Evolutionary conservation across 2,113 vertebrate species (phyloP), one percentile per base, ranked within the genome.

Genomic region (Candoia aspera): DNA sequence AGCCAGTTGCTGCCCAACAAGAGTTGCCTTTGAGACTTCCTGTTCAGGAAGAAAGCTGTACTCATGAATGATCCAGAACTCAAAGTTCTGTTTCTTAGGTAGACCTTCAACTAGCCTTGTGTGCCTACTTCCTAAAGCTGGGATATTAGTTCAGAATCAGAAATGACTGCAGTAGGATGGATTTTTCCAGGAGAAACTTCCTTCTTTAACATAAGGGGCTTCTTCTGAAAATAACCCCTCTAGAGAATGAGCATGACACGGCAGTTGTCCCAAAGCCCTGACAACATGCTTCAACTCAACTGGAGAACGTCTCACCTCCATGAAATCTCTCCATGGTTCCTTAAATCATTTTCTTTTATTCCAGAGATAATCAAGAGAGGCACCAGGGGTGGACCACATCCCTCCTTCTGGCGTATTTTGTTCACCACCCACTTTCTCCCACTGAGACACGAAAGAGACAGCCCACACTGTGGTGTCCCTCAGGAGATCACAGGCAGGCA

Each of bases 381-480:
- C 37, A 29, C 93, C 21, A 55, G n/a, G 86, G 87, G 58, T 89
- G 73, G 91, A 21, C 46, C 92, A 2, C 73, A 73, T 58, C 5
- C 0, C 46, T 46, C 87, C 73, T 90, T 83, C 91, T 21, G 0
- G 2, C 19, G 89, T 29, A 37, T 15, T 23, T 91, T 9, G 19
- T 42, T 55, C 10, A 21, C 23, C 26, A 89, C 89, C 90, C 60
- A 86, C 84, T 37, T 84, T 57, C 87, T 23, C 57, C 84, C 6
- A 1, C 85, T 9, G 62, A 12, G 33, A 73, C 94, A 58, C 84
- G 89, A 90, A 93, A 92, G 86, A 85, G 93, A 90, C 84, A 95
- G 95, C 93, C 49, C 84, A 88, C 46, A 9, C 86, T 9, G 64
- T 90, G 88, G 91, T 95, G 95, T 96, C 95, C 95, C 94, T 17